phyloP scores from a whole-genome alignment of 2,888 invertebrate species.

The Yponomeuta cagnagella region DNA sequence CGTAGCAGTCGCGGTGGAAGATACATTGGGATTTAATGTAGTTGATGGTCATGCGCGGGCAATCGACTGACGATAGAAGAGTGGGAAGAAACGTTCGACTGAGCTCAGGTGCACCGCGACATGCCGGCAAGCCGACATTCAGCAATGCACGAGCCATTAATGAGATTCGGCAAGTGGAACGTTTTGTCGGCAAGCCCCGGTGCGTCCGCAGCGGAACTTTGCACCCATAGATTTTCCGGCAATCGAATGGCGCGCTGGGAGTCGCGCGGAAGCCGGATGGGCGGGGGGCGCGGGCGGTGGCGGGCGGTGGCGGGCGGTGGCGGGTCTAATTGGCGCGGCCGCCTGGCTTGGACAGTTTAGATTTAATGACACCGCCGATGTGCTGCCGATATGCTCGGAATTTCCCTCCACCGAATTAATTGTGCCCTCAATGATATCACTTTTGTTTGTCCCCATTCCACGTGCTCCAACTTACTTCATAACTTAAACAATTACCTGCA shows the following conservation, averaged over 20 bases:
- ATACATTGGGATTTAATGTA: no score
- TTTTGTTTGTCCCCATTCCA: neutral
- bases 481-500: neutral
- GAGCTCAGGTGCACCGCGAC: no score
- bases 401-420: neutral
- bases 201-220: conserved; percentile 2
- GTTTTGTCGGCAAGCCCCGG: neutral
- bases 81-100: no score
- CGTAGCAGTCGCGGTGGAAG: no score
- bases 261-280: neutral
- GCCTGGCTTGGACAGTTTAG: conserved; percentile 8
- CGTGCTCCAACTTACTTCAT: neutral
- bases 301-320: neutral
- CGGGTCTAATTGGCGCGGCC: neutral
- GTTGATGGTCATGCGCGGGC: no score
- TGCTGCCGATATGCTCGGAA: neutral
- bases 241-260: neutral
- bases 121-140: no score
- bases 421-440: neutral
- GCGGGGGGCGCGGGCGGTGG: neutral
- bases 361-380: conserved; percentile 4
- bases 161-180: neutral
- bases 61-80: no score
- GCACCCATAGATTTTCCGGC: neutral
- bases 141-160: neutral